Base-by-base conservation (phyloP, 2,113 vertebrate species). In the Cinclus cinclus region DNA sequence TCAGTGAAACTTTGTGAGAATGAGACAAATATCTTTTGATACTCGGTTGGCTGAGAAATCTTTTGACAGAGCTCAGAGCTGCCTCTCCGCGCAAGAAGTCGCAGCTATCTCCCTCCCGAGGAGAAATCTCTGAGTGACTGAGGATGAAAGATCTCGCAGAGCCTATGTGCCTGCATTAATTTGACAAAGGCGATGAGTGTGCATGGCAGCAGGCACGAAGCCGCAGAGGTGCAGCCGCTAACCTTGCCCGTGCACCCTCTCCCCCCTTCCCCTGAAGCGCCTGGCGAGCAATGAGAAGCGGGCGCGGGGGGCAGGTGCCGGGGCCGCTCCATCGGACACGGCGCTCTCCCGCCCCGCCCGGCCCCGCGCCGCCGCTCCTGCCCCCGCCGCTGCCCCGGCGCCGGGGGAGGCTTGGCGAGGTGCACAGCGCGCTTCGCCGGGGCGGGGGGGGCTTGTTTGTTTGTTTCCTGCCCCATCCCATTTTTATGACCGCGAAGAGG, bases 401-500 rank as follows among this genome's bases (percentile, higher is more conserved):
- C 75, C 90, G 81, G 78, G 49, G 71, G 96, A 58, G 91, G 56
- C 88, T 39, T 21, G 69, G 92, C 63, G 90, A 46, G 91, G 93
- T 31, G 91, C 22, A 11, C 37, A 18, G 55, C 78, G 50, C 5
- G 81, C 81, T 15, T 9, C 16, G 56, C 60, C 67, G 77, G 73
- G 74, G 74, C 41, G 74, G 78, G 74, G 87, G 87, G 49, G 30
- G 65, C 5, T 56, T 55, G 81, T 56, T 59, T 59, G 77, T 46
- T 91, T 90, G 74, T 78, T 90, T 65, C 63, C 87, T 62, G 80
- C 86, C 70, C 91, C 92, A 70, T 56, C 83, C 69, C 97, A 71
- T 77, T 71, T 84, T 74, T 92, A 96, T 84, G 95, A 82, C 67
- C 96, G 96, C 94, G 39, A 68, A 78, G 88, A 91, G 96, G 98